A percentile compares a stretch with the other conserved stretches of the same genome.
Evolutionary conservation across 2,113 vertebrate genomes (phyloP).

Genomic region (Ceyx margarethae): DNA sequence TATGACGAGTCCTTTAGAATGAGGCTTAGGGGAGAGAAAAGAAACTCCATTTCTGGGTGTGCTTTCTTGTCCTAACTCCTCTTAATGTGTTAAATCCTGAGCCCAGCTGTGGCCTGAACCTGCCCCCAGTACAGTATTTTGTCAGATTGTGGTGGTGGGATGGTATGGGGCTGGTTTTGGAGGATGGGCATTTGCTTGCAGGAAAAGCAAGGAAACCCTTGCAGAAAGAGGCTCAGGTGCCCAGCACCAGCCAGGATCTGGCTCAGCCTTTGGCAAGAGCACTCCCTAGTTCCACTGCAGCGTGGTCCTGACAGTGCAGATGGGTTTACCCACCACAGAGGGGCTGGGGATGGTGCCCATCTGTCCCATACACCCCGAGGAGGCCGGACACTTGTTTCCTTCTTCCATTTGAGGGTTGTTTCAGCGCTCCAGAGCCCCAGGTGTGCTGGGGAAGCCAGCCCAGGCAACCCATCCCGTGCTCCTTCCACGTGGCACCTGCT

Average conservation of each 20-base stretch:
- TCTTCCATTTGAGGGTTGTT: rapidly evolving
- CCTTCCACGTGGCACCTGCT: background rate
- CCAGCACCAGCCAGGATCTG: background rate
- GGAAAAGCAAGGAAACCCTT: background rate
- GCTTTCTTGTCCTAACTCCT: background rate
- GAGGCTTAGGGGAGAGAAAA: background rate
- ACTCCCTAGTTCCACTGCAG: background rate
- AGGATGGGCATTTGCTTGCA: background rate
- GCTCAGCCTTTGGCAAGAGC: background rate
- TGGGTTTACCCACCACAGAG: background rate
- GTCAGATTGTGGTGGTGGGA: background rate
- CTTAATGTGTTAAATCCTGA: background rate
- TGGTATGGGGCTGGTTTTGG: background rate
- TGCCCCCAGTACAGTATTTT: background rate
- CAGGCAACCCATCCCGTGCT: rapidly evolving
- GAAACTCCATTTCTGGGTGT: background rate
- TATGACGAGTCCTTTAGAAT: background rate
- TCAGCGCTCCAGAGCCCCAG: background rate
- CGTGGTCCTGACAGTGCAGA: background rate
- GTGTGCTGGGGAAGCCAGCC: background rate
- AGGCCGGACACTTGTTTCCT: background rate
- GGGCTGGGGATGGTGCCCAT: background rate
- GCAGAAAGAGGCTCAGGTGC: background rate
- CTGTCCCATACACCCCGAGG: rapidly evolving
- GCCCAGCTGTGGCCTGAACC: background rate